These are phyloP conservation scores for Drosophila navojoa DNA, from an alignment of 1,140 invertebrate species.

Conservation along the genomic window DNA sequence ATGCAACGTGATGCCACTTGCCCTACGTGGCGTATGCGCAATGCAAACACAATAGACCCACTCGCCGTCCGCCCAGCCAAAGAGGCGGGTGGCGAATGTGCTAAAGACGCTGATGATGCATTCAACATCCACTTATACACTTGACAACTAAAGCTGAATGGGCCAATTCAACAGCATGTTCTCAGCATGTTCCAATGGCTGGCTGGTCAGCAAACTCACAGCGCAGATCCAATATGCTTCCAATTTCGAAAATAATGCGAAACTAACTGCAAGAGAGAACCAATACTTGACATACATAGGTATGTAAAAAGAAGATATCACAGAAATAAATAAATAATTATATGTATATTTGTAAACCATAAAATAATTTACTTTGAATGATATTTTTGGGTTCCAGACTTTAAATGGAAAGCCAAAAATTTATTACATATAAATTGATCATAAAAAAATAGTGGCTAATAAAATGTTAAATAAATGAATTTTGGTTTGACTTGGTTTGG, in stretches of 20 bases:
- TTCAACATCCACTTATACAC: slow-evolving; percentile 6
- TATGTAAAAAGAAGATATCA: not conserved
- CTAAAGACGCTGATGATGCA: slow-evolving; percentile 45
- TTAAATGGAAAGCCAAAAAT: too few relatives aligned
- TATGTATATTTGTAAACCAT: too few relatives aligned
- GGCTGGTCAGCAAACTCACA: slow-evolving; percentile 3
- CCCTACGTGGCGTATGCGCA: slow-evolving; percentile 47
- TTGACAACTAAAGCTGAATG: slow-evolving; percentile 30
- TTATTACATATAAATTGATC: too few relatives aligned
- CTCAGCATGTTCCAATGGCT: not conserved
- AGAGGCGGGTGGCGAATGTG: slow-evolving; percentile 11
- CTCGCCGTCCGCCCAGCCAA: not conserved
- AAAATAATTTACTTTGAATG: too few relatives aligned
- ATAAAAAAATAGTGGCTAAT: too few relatives aligned
- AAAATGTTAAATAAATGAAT: too few relatives aligned
- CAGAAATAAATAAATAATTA: not conserved
- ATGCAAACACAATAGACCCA: slow-evolving; percentile 20
- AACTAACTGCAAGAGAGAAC: not conserved
- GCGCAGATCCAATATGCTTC: slow-evolving; percentile 6
- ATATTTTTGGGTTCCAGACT: too few relatives aligned
- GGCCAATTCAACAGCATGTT: slow-evolving; percentile 11
- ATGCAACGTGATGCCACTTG: slow-evolving; percentile 40
- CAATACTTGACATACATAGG: not conserved
- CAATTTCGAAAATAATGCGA: not conserved
- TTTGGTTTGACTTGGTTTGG: too few relatives aligned